phyloP scores from a whole-genome alignment of 2,113 vertebrate species.

The Psilopsiagon aurifrons region DNA sequence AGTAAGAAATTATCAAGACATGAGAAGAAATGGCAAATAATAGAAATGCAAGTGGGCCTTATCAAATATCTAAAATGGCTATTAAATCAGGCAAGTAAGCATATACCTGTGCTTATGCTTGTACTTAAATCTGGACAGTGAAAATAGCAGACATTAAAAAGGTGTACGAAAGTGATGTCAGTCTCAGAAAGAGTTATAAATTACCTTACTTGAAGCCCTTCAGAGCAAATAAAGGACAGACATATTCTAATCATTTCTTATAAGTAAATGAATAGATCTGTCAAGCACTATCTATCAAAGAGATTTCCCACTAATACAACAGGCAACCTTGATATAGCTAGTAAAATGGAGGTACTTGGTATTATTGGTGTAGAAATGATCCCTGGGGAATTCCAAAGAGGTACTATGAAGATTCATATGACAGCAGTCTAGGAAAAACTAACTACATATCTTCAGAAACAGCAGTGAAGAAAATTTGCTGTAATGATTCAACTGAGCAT shows the following conservation, averaged over 20 bases:
- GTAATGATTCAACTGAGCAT: neutral
- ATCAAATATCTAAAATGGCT: neutral
- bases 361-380: neutral
- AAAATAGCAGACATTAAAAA: neutral
- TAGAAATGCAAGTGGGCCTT: neutral
- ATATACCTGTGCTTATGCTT: neutral
- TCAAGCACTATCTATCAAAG: neutral
- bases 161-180: neutral
- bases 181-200: neutral
- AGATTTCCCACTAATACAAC: conserved; percentile 16
- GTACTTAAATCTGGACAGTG: neutral
- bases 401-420: neutral
- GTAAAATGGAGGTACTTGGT: neutral
- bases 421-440: neutral
- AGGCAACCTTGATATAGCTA: neutral
- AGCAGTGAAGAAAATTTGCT: neutral
- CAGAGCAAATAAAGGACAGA: neutral
- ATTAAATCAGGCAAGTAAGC: neutral
- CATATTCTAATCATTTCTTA: neutral
- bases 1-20: neutral
- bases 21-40: neutral
- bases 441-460: neutral
- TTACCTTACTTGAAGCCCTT: neutral
- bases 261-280: neutral
- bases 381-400: neutral